phyloP scores from a whole-genome alignment of 2,888 invertebrate genomes.

The Drosophila kuntzei region DNA sequence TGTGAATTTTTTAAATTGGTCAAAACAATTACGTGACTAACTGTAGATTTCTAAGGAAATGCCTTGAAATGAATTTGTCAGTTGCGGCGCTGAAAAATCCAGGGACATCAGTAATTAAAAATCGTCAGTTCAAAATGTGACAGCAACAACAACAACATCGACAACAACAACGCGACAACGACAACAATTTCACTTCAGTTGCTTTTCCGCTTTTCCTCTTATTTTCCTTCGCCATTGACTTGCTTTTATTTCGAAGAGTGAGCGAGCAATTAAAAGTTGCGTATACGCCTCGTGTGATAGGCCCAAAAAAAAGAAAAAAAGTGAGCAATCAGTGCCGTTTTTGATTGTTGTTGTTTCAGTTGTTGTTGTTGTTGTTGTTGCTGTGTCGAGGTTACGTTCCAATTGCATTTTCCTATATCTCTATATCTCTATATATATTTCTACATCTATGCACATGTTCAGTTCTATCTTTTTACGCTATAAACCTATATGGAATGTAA shows the following conservation, averaged over 20 bases:
- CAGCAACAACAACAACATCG: not conserved
- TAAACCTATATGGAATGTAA: constrained; percentile 38
- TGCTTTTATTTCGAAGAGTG: constrained; percentile 24
- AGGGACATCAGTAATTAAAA: constrained; percentile 72
- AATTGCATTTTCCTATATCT: constrained; percentile 55
- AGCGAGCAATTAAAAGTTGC: constrained; percentile 76
- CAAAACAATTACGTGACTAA: not conserved
- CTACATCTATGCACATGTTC: constrained; percentile 18
- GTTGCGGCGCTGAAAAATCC: constrained; percentile 21
- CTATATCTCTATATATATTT: not conserved
- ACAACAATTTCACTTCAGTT: constrained; percentile 32
- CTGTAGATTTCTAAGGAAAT: constrained; percentile 22
- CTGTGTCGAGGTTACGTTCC: constrained; percentile 49
- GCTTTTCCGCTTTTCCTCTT: constrained; percentile 4
- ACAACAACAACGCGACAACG: constrained; percentile 13
- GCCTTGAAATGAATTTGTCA: constrained; percentile 74
- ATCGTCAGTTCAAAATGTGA: constrained; percentile 42
- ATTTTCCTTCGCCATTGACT: not conserved
- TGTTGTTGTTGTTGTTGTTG: constrained; percentile 1
- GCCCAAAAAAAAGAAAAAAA: constrained; percentile 31
- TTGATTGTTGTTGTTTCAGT: constrained; percentile 1
- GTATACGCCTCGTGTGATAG: constrained; percentile 67
- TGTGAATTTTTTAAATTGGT: no score
- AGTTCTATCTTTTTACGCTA: constrained; percentile 10
- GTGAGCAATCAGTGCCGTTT: constrained; percentile 50